Conservation (phyloP, 2,797 vertebrate genomes). For the Acestrorhynchus altus region DNA sequence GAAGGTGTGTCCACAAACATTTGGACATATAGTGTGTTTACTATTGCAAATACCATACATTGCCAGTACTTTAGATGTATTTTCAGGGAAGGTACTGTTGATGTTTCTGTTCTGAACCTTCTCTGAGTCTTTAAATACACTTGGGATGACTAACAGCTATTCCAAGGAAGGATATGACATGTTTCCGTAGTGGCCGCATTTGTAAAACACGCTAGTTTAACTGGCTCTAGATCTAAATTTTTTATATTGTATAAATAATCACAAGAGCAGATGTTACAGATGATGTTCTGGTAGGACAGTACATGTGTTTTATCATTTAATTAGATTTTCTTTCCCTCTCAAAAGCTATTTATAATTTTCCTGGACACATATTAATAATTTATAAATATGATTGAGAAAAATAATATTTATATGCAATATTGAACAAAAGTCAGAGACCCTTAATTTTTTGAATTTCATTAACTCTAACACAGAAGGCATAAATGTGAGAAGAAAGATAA, state of each 20-base stretch:
- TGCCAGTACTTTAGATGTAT: too few relatives aligned
- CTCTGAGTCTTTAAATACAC: background rate
- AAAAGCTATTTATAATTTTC: background rate
- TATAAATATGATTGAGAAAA: background rate
- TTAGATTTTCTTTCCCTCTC: background rate
- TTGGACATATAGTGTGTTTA: too few relatives aligned
- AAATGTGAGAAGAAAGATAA: too few relatives aligned
- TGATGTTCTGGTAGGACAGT: constrained; percentile 10
- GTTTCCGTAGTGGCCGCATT: background rate
- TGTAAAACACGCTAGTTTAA: background rate
- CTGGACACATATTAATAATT: background rate
- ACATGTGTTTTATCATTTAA: constrained; percentile 17
- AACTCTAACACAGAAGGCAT: too few relatives aligned
- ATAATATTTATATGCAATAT: too few relatives aligned
- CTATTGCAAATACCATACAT: too few relatives aligned
- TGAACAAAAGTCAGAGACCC: too few relatives aligned
- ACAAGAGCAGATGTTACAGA: constrained; percentile 46
- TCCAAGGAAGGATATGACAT: background rate
- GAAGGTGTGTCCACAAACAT: too few relatives aligned
- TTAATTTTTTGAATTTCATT: too few relatives aligned
- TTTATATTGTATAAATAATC: constrained; percentile 2
- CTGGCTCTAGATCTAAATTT: constrained; percentile 23
- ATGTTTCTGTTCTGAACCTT: background rate
- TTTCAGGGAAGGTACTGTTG: background rate
- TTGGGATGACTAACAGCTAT: background rate